Conservation (phyloP, 2,888 invertebrate genomes). For the Labia minor region DNA sequence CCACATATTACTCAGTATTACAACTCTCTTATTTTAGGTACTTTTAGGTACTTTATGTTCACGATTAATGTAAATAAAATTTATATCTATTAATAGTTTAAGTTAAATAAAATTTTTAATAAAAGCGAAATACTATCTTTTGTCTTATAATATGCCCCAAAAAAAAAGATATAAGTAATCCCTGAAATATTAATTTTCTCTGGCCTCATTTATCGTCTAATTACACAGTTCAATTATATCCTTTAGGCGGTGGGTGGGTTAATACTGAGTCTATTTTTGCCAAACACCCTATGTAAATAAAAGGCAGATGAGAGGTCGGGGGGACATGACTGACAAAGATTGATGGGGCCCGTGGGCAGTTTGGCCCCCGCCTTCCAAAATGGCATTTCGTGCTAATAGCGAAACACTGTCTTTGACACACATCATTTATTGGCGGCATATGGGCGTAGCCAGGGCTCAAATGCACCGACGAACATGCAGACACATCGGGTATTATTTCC, state of each 20-base stretch:
- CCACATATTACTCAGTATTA: no score
- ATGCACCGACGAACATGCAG: neutral
- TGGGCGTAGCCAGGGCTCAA: conserved; percentile 7
- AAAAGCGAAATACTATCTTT: no score
- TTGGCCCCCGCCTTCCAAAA: neutral
- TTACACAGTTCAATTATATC: neutral
- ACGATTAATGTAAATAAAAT: no score
- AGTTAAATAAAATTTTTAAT: no score
- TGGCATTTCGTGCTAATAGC: conserved; percentile 13
- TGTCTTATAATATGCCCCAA: no score
- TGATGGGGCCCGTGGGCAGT: neutral
- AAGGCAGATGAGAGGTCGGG: neutral
- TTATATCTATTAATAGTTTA: no score
- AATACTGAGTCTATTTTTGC: conserved; percentile 13
- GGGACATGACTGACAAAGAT: neutral
- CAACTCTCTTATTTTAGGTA: no score
- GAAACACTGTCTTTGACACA: conserved; percentile 8
- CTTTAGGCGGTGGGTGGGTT: no score
- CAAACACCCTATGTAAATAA: neutral
- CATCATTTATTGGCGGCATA: conserved; percentile 8
- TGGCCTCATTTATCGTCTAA: neutral
- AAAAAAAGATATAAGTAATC: no score
- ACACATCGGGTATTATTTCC: neutral
- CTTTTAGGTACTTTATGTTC: no score
- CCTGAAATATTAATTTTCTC: no score